Base-by-base conservation (phyloP, 2,113 vertebrate genomes). In the Oophaga pumilio region DNA sequence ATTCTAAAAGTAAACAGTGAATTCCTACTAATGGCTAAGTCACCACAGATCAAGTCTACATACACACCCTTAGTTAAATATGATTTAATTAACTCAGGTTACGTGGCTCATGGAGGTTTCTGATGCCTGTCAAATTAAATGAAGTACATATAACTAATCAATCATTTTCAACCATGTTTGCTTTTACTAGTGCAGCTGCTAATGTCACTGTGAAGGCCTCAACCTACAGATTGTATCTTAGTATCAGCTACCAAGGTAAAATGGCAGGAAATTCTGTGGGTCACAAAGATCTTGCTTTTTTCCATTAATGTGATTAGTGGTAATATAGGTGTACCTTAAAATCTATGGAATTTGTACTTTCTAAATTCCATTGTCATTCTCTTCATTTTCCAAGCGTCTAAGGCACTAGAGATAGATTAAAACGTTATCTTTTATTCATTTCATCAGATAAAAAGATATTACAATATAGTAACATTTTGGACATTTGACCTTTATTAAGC, bases 1-100 rank as follows among this genome's bases (percentile, higher is more conserved):
- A 96, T 94, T 95, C 81, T 88, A 87, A 94, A 92, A 90, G 95
- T 94, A 95, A 97, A 97, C 94, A 97, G 86, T 89, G 93, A 95
- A 96, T 95, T 96, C 95, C 94, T 92, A 91, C 95, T 96, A 96
- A 96, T 96, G 95, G 95, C 95, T 95, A 94, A 96, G 95, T 96
- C 95, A 94, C 94, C 93, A 95, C 93, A 92, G 94, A 96, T 93
- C 93, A 92, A 94, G 91, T 93, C 94, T 95, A 95, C 95, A 95
- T 90, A 96, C 95, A 96, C 94, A 93, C 95, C 95, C 95, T 94
- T 93, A 93, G 91, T 94, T 94, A 95, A 95, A 95, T 93, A 95
- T 94, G 92, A 94, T 94, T 95, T 96, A 94, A 95, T 95, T 93
- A 95, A 94, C 94, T 95, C 92, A 89, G 90, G 93, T 95, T 95